Base-by-base conservation (phyloP, 2,113 vertebrate genomes). In the Callipepla squamata region DNA sequence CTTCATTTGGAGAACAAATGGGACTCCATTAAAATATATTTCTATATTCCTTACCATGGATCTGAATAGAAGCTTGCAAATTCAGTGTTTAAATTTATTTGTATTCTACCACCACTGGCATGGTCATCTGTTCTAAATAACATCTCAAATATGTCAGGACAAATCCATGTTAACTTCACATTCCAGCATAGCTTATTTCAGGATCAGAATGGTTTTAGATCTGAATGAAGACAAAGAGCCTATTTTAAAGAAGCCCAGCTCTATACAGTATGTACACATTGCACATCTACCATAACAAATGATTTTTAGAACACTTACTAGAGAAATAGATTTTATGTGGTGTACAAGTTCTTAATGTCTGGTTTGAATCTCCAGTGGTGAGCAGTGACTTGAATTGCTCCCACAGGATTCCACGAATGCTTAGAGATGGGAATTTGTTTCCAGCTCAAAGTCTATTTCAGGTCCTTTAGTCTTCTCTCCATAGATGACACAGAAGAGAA, bases 41-140 rank as follows among this genome's bases (percentile, higher is more conserved):
- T 73, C 34, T 48, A 11, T 58, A 55, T 58, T 80, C 51, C 34
- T 91, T 87, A 57, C 4, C 26, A 42, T 53, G 59, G 72, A 23
- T 81, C 53, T 77, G 81, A 89, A 36, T 34, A 89, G 67, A 91
- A 90, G 45, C 70, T 76, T 92, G 74, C 55, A 87, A 91, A 94
- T 87, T 51, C 68, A 84, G n/a, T 76, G 44, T 34, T 87, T 69
- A 58, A 80, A 81, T 87, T 82, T 15, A 80, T 85, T 92, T 91
- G 67, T 16, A 81, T 87, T 82, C 58, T 79, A 62, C 59, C 19
- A 32, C 79, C 36, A 89, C 81, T 89, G 44, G n/a, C 69, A 69
- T 62, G 67, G 15, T 79, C 40, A 26, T 84, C 50, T 92, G n/a
- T 75, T 90, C 48, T 80, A 66, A 79, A 85, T 83, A 65, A 28